phyloP scores from a whole-genome alignment of 2,888 invertebrate species.

The Brachyptera putata region DNA sequence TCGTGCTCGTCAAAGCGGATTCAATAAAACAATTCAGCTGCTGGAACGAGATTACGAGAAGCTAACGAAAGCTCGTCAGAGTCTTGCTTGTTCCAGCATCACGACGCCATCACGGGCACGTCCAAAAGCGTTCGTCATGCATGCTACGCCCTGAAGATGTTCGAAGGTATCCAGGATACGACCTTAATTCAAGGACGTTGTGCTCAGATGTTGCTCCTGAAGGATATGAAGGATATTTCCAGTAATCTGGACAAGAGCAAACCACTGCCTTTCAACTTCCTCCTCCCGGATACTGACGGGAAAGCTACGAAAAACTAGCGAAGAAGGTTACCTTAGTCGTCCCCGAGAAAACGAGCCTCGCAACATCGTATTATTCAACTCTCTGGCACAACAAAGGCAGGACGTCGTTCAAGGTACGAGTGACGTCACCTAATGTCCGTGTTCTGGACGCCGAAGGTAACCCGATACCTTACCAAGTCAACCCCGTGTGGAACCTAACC shows the following conservation, averaged over 20 bases:
- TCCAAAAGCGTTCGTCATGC: slow-evolving; percentile 88
- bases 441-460: slow-evolving; percentile 62
- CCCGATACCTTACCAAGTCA: slow-evolving; percentile 73
- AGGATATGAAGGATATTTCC: slow-evolving; percentile 39
- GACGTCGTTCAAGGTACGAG: slow-evolving; percentile 70
- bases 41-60: slow-evolving; percentile 80
- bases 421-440: slow-evolving; percentile 66
- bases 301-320: slow-evolving; percentile 73
- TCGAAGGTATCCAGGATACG: slow-evolving; percentile 76
- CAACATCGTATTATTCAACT: slow-evolving; percentile 75
- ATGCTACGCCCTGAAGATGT: slow-evolving; percentile 83
- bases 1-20: slow-evolving; percentile 58
- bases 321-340: slow-evolving; percentile 52
- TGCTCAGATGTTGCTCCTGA: slow-evolving; percentile 55
- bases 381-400: slow-evolving; percentile 69
- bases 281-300: slow-evolving; percentile 55
- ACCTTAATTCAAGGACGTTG: slow-evolving; percentile 51
- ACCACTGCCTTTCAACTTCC: slow-evolving; percentile 35
- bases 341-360: slow-evolving; percentile 47
- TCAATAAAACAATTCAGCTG: slow-evolving; percentile 58
- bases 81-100: slow-evolving; percentile 94
- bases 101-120: slow-evolving; percentile 98
- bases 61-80: slow-evolving; percentile 72
- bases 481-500: slow-evolving; percentile 75
- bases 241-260: slow-evolving; percentile 41